Evolutionary conservation across 2,888 invertebrate species (phyloP).

Genomic region (Agrypnus murinus): DNA sequence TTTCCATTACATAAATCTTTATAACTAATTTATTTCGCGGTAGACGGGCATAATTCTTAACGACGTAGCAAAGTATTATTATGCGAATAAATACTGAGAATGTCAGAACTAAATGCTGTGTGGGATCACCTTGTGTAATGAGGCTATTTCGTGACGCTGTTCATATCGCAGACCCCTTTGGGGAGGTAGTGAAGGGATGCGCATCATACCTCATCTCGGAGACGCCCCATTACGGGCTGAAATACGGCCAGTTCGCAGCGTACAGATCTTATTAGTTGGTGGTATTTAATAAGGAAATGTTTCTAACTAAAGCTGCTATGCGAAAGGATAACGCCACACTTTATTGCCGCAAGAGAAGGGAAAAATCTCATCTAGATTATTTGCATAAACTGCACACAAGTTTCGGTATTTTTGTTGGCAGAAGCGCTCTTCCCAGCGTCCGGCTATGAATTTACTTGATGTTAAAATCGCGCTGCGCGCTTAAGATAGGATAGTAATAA

Average conservation of each 20-base stretch:
- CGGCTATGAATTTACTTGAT: constrained; percentile 64
- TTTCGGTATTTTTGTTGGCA: constrained; percentile 64
- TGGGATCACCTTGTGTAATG: constrained; percentile 65
- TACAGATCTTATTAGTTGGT: constrained; percentile 69
- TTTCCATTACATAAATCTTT: constrained; percentile 70
- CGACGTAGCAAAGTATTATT: constrained; percentile 73
- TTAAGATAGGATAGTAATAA: constrained; percentile 70
- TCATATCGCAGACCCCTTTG: constrained; percentile 58
- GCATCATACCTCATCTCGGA: constrained; percentile 54
- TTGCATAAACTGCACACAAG: constrained; percentile 72
- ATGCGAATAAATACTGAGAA: constrained; percentile 80
- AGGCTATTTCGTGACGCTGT: constrained; percentile 65
- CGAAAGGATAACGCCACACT: constrained; percentile 69
- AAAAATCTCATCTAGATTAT: constrained; percentile 72
- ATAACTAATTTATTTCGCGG: constrained; percentile 68
- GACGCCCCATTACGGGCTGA: constrained; percentile 55
- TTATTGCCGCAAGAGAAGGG: constrained; percentile 68
- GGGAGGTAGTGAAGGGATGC: constrained; percentile 53
- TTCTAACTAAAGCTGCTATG: constrained; percentile 65
- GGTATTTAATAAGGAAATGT: constrained; percentile 71
- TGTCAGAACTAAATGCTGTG: constrained; percentile 78
- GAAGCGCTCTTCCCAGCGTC: constrained; percentile 53
- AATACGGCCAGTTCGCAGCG: constrained; percentile 54
- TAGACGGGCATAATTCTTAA: constrained; percentile 65
- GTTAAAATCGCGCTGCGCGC: constrained; percentile 63